phyloP scores from a whole-genome alignment of 2,113 vertebrate species.

The Burhinus oedicnemus region DNA sequence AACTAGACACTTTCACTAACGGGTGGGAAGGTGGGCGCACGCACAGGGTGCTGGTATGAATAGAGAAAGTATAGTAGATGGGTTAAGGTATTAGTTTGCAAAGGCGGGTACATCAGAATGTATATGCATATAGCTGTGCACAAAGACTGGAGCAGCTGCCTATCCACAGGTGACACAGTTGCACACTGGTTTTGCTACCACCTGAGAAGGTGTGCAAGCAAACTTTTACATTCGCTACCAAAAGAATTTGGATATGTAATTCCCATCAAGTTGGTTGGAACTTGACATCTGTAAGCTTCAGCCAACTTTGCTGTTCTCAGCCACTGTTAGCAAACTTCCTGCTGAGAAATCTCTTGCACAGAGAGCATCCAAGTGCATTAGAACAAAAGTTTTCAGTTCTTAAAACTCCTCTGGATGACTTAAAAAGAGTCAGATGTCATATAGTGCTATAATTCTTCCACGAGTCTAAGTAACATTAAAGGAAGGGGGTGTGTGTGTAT shows the following conservation, averaged over 20 bases:
- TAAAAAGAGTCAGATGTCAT: neutral
- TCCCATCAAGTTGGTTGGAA: neutral
- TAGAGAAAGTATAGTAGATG: neutral
- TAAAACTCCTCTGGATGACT: neutral
- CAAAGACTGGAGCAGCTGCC: neutral
- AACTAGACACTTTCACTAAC: neutral
- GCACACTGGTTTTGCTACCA: neutral
- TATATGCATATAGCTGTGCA: neutral
- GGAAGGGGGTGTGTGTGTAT: rapidly evolving
- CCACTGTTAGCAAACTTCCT: neutral
- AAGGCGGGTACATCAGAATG: neutral
- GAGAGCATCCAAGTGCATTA: neutral
- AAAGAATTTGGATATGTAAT: neutral
- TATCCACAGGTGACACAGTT: neutral
- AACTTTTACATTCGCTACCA: neutral
- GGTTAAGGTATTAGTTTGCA: neutral
- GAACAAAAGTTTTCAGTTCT: neutral
- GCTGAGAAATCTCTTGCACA: neutral
- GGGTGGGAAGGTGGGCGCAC: neutral
- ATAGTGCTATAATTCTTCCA: neutral
- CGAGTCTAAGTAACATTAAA: neutral
- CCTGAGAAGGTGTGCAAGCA: no score
- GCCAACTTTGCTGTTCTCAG: neutral
- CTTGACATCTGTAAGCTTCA: neutral
- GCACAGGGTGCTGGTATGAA: neutral